Evolutionary conservation across 2,888 invertebrate species (phyloP).

Genomic region (Seira musarum): DNA sequence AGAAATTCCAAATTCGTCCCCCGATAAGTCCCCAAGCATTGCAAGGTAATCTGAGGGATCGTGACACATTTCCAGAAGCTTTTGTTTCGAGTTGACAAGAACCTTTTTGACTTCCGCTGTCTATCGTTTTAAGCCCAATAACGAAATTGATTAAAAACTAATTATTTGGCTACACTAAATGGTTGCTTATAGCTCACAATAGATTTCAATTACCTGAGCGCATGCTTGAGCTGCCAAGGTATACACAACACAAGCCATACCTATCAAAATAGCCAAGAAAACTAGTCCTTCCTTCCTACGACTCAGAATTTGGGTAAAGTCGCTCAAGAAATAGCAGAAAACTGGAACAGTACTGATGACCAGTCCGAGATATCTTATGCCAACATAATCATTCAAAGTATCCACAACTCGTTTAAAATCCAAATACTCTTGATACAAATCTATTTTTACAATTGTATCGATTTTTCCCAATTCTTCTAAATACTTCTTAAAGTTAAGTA

Average conservation of each 20-base stretch:
- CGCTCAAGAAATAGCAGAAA: background rate
- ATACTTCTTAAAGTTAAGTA: too few species aligned
- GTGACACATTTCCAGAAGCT: background rate
- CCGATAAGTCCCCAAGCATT: background rate
- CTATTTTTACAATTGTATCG: too few species aligned
- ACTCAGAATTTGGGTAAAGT: background rate
- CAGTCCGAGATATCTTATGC: background rate
- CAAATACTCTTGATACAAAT: background rate
- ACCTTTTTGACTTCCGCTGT: slow-evolving; percentile 5
- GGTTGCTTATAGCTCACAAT: too few species aligned
- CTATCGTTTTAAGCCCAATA: background rate
- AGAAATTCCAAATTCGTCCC: background rate
- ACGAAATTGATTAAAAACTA: background rate
- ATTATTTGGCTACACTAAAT: too few species aligned
- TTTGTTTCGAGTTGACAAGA: background rate
- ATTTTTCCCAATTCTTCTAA: too few species aligned
- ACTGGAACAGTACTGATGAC: background rate
- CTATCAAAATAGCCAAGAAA: background rate
- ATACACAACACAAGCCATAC: background rate
- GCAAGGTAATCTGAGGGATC: background rate
- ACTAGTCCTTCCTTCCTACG: background rate
- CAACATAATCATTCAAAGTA: background rate
- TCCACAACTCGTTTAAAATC: background rate
- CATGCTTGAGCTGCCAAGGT: background rate
- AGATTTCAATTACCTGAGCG: too few species aligned